Conservation (phyloP, 2,888 invertebrate species). For the Tyria jacobaeae region DNA sequence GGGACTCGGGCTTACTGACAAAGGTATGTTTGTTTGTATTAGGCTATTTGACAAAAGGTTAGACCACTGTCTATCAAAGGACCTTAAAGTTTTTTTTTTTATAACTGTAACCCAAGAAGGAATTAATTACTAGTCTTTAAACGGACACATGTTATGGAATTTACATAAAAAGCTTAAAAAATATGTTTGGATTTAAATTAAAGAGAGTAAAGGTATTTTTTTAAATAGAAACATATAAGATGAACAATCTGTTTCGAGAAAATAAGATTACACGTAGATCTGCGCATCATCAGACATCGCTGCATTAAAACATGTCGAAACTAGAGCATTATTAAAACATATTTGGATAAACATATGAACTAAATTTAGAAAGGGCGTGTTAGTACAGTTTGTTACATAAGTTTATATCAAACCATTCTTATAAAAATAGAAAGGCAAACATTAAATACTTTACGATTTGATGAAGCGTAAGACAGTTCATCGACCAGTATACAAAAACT, state of each 20-base stretch:
- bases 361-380: slow-evolving; percentile 5
- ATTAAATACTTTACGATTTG: slow-evolving; percentile 25
- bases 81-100: neutral
- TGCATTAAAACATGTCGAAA: slow-evolving; percentile 23
- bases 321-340: slow-evolving; percentile 21
- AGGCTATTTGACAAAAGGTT: neutral
- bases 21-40: too few species aligned
- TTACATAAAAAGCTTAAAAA: neutral
- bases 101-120: neutral
- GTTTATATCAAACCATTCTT: slow-evolving; percentile 23
- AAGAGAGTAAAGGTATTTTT: neutral
- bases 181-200: neutral
- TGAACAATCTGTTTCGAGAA: slow-evolving; percentile 1
- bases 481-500: slow-evolving; percentile 67
- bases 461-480: slow-evolving; percentile 54
- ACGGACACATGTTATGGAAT: neutral
- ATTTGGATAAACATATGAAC: slow-evolving; percentile 13
- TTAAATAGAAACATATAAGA: neutral
- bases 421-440: slow-evolving; percentile 41
- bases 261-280: slow-evolving; percentile 25
- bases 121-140: neutral
- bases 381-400: slow-evolving; percentile 3
- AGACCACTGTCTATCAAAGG: neutral
- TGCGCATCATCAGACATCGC: slow-evolving; percentile 30
- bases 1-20: too few species aligned